Evolutionary conservation across 2,797 vertebrate genomes (phyloP), one percentile per base, ranked within the genome.

Genomic region (Eulemur rubriventer): DNA sequence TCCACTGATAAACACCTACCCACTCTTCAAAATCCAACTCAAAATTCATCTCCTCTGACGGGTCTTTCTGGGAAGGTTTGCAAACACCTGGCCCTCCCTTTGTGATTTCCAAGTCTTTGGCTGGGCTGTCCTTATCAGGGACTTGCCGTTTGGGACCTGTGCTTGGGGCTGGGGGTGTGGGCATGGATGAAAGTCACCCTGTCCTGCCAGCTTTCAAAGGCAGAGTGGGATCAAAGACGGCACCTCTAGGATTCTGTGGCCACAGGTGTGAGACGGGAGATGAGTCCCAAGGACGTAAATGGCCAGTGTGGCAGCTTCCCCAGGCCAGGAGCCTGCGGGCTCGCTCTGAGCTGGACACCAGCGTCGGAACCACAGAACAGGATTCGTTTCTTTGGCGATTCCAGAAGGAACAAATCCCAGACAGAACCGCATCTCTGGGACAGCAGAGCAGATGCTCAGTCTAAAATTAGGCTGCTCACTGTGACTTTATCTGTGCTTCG

Each of bases 401-500:
- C 9, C 63, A 98, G 98, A 98, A 96, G 22, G 95, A 97, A 97
- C 92, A 16, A 96, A 96, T 98, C 97, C 24, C 79, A 98, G 98
- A 97, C 96, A 91, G 97, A 96, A 94, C 98, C 72, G 98, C 84
- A 41, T 97, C 97, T 98, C 98, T 96, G 97, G 98, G 98, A 26
- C 50, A n/a, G 98, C 98, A 97, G 98, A 98, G 96, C 98, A 98
- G 98, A 98, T 98, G 98, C 98, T 98, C 91, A 17, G 70, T 97
- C 98, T 98, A 98, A 98, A 98, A 98, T 98, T 98, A 98, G 98
- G 97, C 96, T 96, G 98, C 98, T 97, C 97, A 97, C 98, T 98
- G 97, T 67, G 61, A 94, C 98, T 98, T 98, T 97, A 81, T 94
- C 96, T 95, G 97, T 98, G 97, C 98, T 98, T 96, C 78, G 0